Evolutionary conservation across 1,140 invertebrate genomes (phyloP), one percentile per base, ranked within the genome.

Genomic region (Oncopeltus fasciatus): DNA sequence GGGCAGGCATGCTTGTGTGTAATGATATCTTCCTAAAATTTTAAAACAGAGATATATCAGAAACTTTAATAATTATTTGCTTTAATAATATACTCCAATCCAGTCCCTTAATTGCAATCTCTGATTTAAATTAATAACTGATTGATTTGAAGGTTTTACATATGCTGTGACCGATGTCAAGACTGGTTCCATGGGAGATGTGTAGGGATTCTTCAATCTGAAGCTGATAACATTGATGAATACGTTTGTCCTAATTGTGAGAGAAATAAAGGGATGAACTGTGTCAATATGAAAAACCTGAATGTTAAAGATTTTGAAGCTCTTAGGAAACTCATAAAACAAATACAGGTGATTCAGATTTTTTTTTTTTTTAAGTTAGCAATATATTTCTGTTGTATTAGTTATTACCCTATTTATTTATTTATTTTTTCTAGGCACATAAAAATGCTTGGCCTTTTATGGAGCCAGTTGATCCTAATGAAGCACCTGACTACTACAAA

Each of bases 151-250:
- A 89, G 87, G 70, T 92, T 95, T 81, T 95, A 94, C 72, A 97
- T 99, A 69, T 95, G 92, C 69, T 99, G 96, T 75, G 95, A 99
- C 74, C 83, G 86, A 57, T 99, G 96, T 76, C 91, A 98, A 74
- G 93, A 97, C 74, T 99, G 96, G 96, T 98, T 98, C 76, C 96
- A 99, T 74, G 95, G 95, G 3, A 80, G 90, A 58, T 99, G 96
- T 74, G 94, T 99, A 9, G 95, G 94, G 12, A 93, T 98, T 69
- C 76, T 96, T 29, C 91, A 95, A 72, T 88, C 85, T 2, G 93
- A 97, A 73, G 93, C 92, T 5, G 91, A 95, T 70, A 87, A 87
- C 69, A 94, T 98, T 65, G 92, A 95, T 69, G 92, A 93, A 68
- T 99, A 98, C 70, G 83, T 95, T 64, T 99, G 95, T 79, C 93